Evolutionary conservation across 2,113 vertebrate genomes (phyloP), one percentile per base, ranked within the genome.

Genomic region (Philantomba maxwellii): DNA sequence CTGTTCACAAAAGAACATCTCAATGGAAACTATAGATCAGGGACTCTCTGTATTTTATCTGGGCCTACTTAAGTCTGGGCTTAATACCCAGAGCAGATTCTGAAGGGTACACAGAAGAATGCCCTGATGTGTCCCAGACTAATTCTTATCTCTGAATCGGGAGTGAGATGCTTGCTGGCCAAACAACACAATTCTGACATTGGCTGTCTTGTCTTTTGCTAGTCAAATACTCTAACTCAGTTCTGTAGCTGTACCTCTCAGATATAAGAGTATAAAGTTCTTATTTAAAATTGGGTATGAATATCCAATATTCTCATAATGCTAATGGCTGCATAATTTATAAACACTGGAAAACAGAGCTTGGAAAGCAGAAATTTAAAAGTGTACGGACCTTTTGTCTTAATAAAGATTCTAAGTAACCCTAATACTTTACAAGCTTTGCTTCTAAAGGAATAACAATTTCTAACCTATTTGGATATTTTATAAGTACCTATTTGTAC

Each of bases 371-470:
- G 14, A 91, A 86, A 66, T 53, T 64, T 93, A 39, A 93, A 62
- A 70, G 14, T n/a, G 53, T 21, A n/a, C n/a, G 5, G 12, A 86
- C 95, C 36, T 91, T 70, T 87, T 55, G 55, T 73, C 39, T 93
- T 80, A 90, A 88, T 84, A 96, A 94, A 47, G 10, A 87, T 91
- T 97, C 73, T 49, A 84, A 95, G 39, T 43, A 84, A 81, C 85
- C 78, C 3, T 93, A 94, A 91, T 45, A 91, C 66, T 70, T 84
- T 83, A 33, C 5, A 91, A 86, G 26, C 17, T 91, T 92, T 78
- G 45, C 25, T 87, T 93, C 75, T 95, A 80, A 89, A 93, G 62
- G 28, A 77, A 49, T 93, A 94, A 82, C 60, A n/a, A 87, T 66
- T 95, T 89, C 43, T 94, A 88, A 89, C 10, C 12, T 36, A 64